Evolutionary conservation across 2,113 vertebrate species (phyloP), one percentile per base, ranked within the genome.

Genomic region (Acrocephalus arundinaceus): DNA sequence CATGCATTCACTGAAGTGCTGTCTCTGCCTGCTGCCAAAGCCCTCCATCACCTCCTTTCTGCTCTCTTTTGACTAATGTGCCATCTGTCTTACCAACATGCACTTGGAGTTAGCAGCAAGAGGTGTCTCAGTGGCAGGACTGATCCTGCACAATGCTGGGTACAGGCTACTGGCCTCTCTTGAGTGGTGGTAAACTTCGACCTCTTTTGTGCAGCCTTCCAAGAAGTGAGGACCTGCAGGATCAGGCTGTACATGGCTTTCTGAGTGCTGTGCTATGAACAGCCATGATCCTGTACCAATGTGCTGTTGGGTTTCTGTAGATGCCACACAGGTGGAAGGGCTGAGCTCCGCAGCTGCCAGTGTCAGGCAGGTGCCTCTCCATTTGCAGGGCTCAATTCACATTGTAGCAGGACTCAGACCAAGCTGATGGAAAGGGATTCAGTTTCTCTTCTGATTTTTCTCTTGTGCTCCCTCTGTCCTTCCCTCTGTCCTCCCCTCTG

Each of bases 261-360:
- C 25, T 19, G 28, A 22, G 35, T 9, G 37, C 79, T 48, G 15
- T 15, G 22, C 4, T 0, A 6, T 57, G 28, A 9, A 5, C 21
- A 43, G 48, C 13, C 16, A 3, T 3, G 0, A 0, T 65, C 18
- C 73, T 8, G 6, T 10, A 6, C 39, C 31, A 4, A 7, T 1
- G 10, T 16, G 3, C 14, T 20, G 0, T 1, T 11, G 13, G 37
- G 51, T 15, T 66, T 55, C 52, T 2, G 2, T 2, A 28, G 91
- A 3, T 61, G 45, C 37, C 1, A 8, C 0, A 0, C 63, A 52
- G 59, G 3, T 37, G 37, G 14, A n/a, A n/a, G 62, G 33, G 46
- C 41, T 54, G 41, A 31, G 41, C 65, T 74, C 51, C 7, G 9
- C 6, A 6, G 61, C 2, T 31, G 63, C 15, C 14, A 10, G 22